Evolutionary conservation across 2,113 vertebrate genomes (phyloP).

Genomic region (Diglossa brunneiventris): DNA sequence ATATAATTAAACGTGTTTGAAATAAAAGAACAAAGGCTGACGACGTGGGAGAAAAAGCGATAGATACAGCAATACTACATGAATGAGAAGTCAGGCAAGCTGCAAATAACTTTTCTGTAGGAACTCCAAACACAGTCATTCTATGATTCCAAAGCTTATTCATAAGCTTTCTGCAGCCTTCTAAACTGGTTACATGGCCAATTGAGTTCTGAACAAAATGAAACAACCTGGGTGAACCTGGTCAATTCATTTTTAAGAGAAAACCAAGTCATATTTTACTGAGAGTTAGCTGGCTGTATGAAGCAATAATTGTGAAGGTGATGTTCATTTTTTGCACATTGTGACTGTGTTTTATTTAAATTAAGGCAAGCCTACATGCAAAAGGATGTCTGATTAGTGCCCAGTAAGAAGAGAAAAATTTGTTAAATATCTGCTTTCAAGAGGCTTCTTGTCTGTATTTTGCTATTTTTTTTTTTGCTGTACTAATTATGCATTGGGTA

Average conservation of each 20-base stretch:
- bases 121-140: background rate
- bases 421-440: background rate
- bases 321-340: background rate
- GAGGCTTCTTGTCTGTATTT: background rate
- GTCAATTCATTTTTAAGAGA: background rate
- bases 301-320: background rate
- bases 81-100: background rate
- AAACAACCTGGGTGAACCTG: background rate
- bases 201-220: background rate
- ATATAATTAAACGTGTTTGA: slow-evolving; percentile 20
- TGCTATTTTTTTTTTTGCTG: background rate
- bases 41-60: background rate
- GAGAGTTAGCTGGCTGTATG: background rate
- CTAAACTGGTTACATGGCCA: background rate
- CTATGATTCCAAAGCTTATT: background rate
- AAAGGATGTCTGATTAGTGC: background rate
- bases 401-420: background rate
- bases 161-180: background rate
- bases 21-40: slow-evolving; percentile 44
- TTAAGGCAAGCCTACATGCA: background rate
- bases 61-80: background rate
- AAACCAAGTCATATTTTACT: background rate
- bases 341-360: background rate
- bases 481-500: background rate
- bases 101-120: background rate